Conservation (phyloP, 1,140 invertebrate species). For the Pentalonia nigronervosa region DNA sequence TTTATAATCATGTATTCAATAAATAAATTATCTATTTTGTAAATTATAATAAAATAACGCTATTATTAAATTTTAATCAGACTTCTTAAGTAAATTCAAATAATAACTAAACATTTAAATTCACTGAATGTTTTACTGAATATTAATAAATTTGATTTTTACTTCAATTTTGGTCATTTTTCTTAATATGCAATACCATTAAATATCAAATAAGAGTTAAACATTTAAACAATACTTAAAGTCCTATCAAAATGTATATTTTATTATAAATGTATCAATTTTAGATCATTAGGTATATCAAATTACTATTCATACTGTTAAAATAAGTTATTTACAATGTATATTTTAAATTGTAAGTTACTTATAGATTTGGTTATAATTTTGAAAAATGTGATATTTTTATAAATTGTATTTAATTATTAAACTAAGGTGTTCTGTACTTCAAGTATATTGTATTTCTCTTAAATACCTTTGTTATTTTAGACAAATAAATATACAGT, state of each 20-base stretch:
- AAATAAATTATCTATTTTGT: conserved; percentile 37
- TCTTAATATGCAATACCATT: background rate
- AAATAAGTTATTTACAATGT: conserved; percentile 25
- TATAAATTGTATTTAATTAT: conserved; percentile 29
- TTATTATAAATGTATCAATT: conserved; percentile 2
- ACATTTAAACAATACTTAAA: background rate
- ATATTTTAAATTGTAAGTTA: conserved; percentile 23
- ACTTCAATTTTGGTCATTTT: background rate
- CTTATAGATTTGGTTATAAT: background rate
- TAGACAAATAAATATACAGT: background rate
- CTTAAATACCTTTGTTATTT: background rate
- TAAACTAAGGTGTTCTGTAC: conserved; percentile 27
- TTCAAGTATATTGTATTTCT: conserved; percentile 2
- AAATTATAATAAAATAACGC: background rate
- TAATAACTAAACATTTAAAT: conserved; percentile 1
- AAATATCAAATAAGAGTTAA: background rate
- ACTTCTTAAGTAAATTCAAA: background rate
- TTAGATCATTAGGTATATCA: background rate
- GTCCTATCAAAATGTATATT: background rate
- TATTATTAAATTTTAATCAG: background rate
- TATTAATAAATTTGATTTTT: background rate
- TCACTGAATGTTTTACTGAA: background rate
- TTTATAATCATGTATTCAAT: conserved; percentile 26
- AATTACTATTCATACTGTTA: background rate
- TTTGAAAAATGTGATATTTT: conserved; percentile 39